Evolutionary conservation across 2,113 vertebrate species (phyloP), one percentile per base, ranked within the genome.

Genomic region (Heterotis niloticus): DNA sequence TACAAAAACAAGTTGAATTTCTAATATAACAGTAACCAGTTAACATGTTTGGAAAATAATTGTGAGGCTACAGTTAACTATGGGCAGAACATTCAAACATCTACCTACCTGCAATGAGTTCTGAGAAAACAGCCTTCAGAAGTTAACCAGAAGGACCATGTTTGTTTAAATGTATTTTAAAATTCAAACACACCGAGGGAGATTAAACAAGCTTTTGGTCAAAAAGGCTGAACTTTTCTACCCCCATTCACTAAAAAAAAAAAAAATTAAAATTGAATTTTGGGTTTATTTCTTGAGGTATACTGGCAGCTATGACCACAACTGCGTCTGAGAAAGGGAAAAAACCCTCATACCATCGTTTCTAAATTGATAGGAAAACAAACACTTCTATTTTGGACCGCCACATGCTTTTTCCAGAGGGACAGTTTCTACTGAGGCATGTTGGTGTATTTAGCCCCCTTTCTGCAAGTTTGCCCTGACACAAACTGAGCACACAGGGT

Each of bases 21-120:
- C 65, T 59, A 65, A 77, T 78, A 71, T 66, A 80, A 76, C 77
- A 77, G 80, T 70, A 72, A 78, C 66, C 80, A 77, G 64, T 84
- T 84, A 84, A 83, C 85, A 83, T 81, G 73, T 79, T 66, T 71
- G 62, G 56, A 57, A 26, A 75, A 78, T 74, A 16, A 52, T 64
- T 34, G 74, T 64, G 76, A 54, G 75, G 54, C 68, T 57, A 67
- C 60, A 13, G 72, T 79, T 66, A 28, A 74, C 56, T 69, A 11
- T 68, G 81, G 78, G 66, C 71, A 44, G 74, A 82, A 81, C 7
- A 75, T 82, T 73, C 70, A 66, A 28, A 20, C 44, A 10, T 4
- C 34, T 44, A 62, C 20, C 71, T 28, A 23, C 7, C 23, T 0
- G 13, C 24, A 59, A 28, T 28, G 57, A 57, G 52, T 0, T 60